Percentiles rank a stretch among this genome's conserved stretches.
Conservation (phyloP, 2,113 vertebrate species). For the Gobius niger region DNA sequence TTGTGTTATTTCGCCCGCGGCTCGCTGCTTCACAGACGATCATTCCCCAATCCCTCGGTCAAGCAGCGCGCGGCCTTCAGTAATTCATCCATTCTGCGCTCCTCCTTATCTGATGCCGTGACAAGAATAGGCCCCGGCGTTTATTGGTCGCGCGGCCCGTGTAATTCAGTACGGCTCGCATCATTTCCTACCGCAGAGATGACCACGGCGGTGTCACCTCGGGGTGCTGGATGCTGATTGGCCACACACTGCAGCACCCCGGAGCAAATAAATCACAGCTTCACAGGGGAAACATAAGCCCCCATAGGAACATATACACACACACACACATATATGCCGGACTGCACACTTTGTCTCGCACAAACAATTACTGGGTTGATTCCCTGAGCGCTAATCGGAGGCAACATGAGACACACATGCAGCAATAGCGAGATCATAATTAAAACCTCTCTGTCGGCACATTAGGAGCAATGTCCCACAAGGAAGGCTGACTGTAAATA, state of each 20-base stretch:
- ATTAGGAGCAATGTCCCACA: conserved; percentile 71
- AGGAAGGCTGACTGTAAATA: conserved; percentile 70
- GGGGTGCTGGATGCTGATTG: conserved; percentile 67
- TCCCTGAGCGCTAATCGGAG: conserved; percentile 78
- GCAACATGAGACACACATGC: conserved; percentile 73
- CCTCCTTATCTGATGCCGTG: conserved; percentile 73
- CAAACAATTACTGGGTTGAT: conserved; percentile 78
- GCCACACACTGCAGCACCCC: conserved; percentile 59
- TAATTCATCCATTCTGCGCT: conserved; percentile 68
- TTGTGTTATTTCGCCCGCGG: conserved; percentile 71
- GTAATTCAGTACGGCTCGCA: conserved; percentile 70
- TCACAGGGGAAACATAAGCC: conserved; percentile 66
- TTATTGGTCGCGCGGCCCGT: conserved; percentile 69
- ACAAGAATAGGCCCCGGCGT: conserved; percentile 64
- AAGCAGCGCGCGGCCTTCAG: conserved; percentile 53
- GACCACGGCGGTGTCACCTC: conserved; percentile 67
- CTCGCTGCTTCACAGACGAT: conserved; percentile 68
- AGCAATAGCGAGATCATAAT: conserved; percentile 76
- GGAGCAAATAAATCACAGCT: conserved; percentile 68
- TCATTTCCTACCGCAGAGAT: conserved; percentile 69
- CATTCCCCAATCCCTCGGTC: conserved; percentile 70
- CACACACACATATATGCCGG: neutral
- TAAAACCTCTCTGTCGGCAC: conserved; percentile 78
- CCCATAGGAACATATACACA: conserved; percentile 46
- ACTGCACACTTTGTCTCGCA: conserved; percentile 37